Conservation (phyloP, 1,140 invertebrate species). For the Melanaphis sacchari region DNA sequence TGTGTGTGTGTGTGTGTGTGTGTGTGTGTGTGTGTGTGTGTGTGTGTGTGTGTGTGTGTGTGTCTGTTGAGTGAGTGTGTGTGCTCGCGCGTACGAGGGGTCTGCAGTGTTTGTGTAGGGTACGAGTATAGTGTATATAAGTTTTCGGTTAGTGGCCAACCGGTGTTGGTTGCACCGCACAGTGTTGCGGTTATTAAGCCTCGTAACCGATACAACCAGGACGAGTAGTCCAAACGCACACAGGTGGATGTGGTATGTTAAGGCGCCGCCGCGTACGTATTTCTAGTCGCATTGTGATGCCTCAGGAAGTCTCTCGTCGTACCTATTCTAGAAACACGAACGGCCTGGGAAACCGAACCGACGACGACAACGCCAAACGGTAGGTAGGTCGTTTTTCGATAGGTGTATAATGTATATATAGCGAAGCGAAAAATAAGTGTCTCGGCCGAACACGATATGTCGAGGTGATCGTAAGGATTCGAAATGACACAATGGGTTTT, state of each 20-base stretch:
- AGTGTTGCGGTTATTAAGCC: constrained; percentile 41
- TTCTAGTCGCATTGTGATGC: neutral
- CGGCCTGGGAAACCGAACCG: constrained; percentile 51
- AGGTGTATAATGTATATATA: neutral
- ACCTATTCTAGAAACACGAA: constrained; percentile 46
- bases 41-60: too few species aligned
- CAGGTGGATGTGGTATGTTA: constrained; percentile 42
- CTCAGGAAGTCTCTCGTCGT: constrained; percentile 10
- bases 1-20: too few species aligned
- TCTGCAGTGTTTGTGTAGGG: neutral
- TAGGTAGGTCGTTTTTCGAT: constrained; percentile 1
- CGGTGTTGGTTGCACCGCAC: constrained; percentile 24
- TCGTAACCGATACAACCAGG: constrained; percentile 29
- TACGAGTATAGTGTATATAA: neutral
- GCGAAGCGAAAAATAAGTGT: constrained; percentile 27
- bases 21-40: too few species aligned
- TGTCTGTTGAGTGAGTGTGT: too few species aligned
- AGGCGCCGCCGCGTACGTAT: neutral
- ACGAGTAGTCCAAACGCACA: neutral
- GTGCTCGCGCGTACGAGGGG: neutral
- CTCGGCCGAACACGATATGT: constrained; percentile 20
- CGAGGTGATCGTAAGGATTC: constrained; percentile 43
- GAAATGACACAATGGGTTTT: constrained; percentile 37
- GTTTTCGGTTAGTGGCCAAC: constrained; percentile 36
- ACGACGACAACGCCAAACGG: neutral